phyloP scores from a whole-genome alignment of 1,140 invertebrate genomes.

The Dendrolimus punctatus region DNA sequence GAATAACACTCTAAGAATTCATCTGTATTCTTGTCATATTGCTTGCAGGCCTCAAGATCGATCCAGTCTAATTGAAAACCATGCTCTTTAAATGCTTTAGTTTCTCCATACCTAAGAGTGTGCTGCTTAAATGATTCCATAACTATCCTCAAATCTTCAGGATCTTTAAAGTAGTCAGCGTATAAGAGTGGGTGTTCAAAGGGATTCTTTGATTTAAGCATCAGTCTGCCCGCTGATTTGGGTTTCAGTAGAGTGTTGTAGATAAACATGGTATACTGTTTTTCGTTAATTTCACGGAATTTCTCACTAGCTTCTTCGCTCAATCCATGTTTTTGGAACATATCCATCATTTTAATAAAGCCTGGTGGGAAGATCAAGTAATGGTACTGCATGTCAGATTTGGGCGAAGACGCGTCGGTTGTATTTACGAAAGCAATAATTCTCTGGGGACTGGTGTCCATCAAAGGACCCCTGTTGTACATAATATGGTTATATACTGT shows the following conservation, averaged over 20 bases:
- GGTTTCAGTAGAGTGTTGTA: constrained; percentile 71
- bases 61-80: constrained; percentile 50
- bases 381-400: constrained; percentile 43
- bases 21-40: constrained; percentile 56
- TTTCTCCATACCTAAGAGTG: constrained; percentile 63
- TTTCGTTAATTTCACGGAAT: constrained; percentile 36
- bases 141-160: constrained; percentile 69
- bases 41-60: constrained; percentile 51
- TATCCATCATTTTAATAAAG: constrained; percentile 26
- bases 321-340: constrained; percentile 25
- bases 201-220: constrained; percentile 73
- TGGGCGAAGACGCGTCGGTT: constrained; percentile 21
- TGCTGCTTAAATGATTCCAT: constrained; percentile 71
- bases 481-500: constrained; percentile 24
- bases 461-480: constrained; percentile 25
- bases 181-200: constrained; percentile 76
- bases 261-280: constrained; percentile 51
- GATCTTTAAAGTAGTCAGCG: constrained; percentile 76
- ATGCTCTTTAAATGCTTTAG: constrained; percentile 55
- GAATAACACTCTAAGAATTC: constrained; percentile 71
- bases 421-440: constrained; percentile 38
- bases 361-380: constrained; percentile 30
- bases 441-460: constrained; percentile 25
- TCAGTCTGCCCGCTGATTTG: constrained; percentile 74
- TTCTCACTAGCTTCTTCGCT: constrained; percentile 24